Conservation (phyloP, 2,113 vertebrate genomes). For the Arenaria interpres region DNA sequence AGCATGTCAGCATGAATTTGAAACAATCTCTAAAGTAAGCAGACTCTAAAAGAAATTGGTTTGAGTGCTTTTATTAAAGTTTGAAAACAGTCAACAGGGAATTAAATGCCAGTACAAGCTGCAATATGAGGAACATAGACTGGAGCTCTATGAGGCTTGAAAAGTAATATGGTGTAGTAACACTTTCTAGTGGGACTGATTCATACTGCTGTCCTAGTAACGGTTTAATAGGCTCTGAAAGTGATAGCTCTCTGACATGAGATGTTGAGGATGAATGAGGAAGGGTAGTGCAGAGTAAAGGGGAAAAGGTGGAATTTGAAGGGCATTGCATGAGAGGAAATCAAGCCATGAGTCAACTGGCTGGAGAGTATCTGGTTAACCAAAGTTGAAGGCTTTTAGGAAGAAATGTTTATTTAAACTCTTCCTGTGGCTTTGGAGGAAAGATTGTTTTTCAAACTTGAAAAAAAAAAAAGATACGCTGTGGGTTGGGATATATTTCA, state of each 20-base stretch:
- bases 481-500: slow-evolving; percentile 42
- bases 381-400: slow-evolving; percentile 48
- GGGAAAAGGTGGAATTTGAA: slow-evolving; percentile 22
- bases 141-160: not conserved
- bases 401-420: slow-evolving; percentile 65
- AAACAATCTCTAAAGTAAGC: not conserved
- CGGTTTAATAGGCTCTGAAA: not conserved
- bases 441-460: slow-evolving; percentile 41
- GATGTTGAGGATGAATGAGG: not conserved
- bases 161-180: not conserved
- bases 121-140: not conserved
- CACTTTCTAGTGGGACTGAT: not conserved
- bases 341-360: slow-evolving; percentile 22
- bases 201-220: not conserved
- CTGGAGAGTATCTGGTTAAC: slow-evolving; percentile 63
- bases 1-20: not conserved
- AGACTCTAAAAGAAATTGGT: not conserved
- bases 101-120: not conserved
- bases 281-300: not conserved
- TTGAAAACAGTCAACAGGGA: not conserved
- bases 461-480: not conserved
- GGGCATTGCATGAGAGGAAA: slow-evolving; percentile 4
- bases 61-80: not conserved
- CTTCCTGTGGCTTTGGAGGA: slow-evolving; percentile 44
- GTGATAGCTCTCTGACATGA: not conserved